These are phyloP conservation scores for Heptranchias perlo DNA, from an alignment of 2,113 vertebrate species.

Conservation along the genomic window DNA sequence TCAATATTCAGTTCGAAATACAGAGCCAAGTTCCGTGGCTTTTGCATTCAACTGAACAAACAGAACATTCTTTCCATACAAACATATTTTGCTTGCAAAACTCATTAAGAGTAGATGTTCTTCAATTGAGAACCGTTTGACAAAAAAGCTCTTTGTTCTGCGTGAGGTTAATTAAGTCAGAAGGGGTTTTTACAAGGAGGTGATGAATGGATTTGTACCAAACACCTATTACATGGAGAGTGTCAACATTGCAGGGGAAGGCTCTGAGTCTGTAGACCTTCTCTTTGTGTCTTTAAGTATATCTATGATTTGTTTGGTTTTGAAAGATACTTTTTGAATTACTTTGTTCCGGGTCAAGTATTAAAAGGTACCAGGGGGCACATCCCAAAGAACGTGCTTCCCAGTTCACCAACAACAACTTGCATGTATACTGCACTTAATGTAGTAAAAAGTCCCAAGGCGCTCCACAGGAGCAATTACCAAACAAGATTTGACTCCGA, in stretches of 20 bases:
- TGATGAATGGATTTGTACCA: background rate
- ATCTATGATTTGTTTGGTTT: background rate
- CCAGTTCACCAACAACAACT: too few species aligned
- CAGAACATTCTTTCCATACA: background rate
- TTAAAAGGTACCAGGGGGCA: too few species aligned
- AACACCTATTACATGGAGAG: background rate
- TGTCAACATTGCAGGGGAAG: background rate
- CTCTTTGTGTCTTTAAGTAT: background rate
- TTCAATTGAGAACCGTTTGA: background rate
- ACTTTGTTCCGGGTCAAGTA: background rate
- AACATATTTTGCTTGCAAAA: background rate
- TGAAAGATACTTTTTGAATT: background rate
- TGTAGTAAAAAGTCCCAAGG: too few species aligned
- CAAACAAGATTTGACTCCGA: too few species aligned
- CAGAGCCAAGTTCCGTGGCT: background rate
- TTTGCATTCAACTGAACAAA: background rate
- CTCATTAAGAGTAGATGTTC: background rate
- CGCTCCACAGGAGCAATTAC: too few species aligned
- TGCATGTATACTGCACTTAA: too few species aligned
- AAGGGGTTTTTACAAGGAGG: background rate
- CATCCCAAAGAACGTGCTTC: too few species aligned
- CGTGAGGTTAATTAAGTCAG: background rate
- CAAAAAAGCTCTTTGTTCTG: background rate
- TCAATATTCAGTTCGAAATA: background rate
- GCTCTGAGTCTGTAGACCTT: background rate